Conservation (phyloP, 2,888 invertebrate species). For the Leucophenga maculata region DNA sequence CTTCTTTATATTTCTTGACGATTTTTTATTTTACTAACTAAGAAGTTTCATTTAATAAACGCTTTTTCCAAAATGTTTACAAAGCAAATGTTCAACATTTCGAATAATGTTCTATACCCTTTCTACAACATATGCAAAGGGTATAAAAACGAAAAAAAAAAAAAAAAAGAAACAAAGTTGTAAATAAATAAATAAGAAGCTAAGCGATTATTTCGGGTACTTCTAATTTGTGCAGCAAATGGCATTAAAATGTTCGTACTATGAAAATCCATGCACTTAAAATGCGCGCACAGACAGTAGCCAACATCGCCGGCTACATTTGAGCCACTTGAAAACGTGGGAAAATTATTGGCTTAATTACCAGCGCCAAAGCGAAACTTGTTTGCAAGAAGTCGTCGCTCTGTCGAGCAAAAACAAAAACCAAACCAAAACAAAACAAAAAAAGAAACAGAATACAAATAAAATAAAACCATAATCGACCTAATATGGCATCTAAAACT, state of each 20-base stretch:
- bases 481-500: neutral
- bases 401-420: slow-evolving; percentile 48
- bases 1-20: too few species aligned
- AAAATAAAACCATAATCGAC: slow-evolving; percentile 46
- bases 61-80: too few species aligned
- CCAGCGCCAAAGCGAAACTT: slow-evolving; percentile 43
- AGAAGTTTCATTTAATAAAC: too few species aligned
- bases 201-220: slow-evolving; percentile 62
- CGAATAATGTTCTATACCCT: too few species aligned
- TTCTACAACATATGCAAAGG: neutral
- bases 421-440: slow-evolving; percentile 41
- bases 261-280: slow-evolving; percentile 61
- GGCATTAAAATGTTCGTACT: slow-evolving; percentile 30
- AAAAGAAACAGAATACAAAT: slow-evolving; percentile 45
- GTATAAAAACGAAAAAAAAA: too few species aligned
- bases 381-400: neutral
- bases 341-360: slow-evolving; percentile 60
- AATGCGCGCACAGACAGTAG: slow-evolving; percentile 31
- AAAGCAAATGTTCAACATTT: too few species aligned
- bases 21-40: too few species aligned
- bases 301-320: neutral
- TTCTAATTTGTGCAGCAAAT: slow-evolving; percentile 60
- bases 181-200: slow-evolving; percentile 17
- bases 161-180: slow-evolving; percentile 3
- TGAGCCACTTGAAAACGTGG: slow-evolving; percentile 40